Evolutionary conservation across 2,888 invertebrate species (phyloP).

Genomic region (Xestia rhomboidea): DNA sequence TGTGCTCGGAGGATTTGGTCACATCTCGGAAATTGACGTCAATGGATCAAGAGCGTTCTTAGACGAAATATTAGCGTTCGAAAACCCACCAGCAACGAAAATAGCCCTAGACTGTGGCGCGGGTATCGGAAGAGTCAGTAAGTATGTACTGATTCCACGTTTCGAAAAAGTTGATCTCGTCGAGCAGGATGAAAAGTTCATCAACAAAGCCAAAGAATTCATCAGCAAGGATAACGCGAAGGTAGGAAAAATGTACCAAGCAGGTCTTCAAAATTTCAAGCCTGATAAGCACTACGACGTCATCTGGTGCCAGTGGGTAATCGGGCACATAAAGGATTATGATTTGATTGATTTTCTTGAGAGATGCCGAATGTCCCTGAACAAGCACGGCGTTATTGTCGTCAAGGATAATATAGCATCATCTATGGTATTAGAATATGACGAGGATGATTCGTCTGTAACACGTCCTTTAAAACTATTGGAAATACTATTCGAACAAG

Average conservation of each 20-base stretch:
- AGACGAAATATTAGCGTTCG: conserved; percentile 82
- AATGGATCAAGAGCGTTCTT: conserved; percentile 96
- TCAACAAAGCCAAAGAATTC: conserved; percentile 92
- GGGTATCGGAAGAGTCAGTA: conserved; percentile 98
- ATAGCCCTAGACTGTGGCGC: conserved; percentile 98
- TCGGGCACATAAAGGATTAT: conserved; percentile 95
- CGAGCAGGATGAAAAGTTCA: conserved; percentile 96
- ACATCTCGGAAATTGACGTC: conserved; percentile 96
- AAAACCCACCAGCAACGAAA: conserved; percentile 89
- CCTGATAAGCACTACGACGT: conserved; percentile 34
- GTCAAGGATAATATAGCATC: conserved; percentile 94
- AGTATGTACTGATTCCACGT: conserved; percentile 94
- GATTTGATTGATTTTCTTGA: conserved; percentile 94
- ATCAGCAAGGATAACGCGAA: conserved; percentile 85
- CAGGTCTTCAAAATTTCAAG: conserved; percentile 82
- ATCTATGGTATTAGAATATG: conserved; percentile 92
- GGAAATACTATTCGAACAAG: conserved; percentile 92
- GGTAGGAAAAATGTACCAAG: conserved; percentile 92
- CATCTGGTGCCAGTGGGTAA: conserved; percentile 93
- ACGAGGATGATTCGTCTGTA: conserved; percentile 96
- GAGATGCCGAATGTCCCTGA: conserved; percentile 89
- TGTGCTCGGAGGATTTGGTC: conserved; percentile 98
- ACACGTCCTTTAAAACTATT: conserved; percentile 94
- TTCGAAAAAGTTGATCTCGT: conserved; percentile 97
- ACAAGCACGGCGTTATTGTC: conserved; percentile 78